phyloP scores from a whole-genome alignment of 1,140 invertebrate species.

The Amphibalanus amphitrite region DNA sequence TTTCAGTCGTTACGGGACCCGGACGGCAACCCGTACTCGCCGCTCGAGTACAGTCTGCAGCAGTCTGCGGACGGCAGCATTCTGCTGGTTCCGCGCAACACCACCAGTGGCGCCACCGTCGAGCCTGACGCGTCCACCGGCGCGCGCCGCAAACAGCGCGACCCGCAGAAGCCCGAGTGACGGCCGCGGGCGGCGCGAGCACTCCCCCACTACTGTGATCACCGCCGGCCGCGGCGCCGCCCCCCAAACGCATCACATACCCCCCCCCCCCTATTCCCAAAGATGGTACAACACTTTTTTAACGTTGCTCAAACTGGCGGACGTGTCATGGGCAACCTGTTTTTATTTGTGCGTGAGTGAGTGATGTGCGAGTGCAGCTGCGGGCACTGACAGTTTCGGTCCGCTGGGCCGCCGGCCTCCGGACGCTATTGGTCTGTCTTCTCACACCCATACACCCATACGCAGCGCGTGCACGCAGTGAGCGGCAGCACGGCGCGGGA shows the following conservation, averaged over 20 bases:
- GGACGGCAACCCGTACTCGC: slow-evolving; percentile 69
- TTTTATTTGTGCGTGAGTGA: not conserved
- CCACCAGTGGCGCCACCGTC: not conserved
- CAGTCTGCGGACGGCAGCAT: slow-evolving; percentile 76
- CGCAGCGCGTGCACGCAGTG: too few species aligned
- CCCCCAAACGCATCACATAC: not conserved
- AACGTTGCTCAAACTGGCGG: not conserved
- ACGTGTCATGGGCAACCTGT: not conserved
- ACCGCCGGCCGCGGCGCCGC: slow-evolving; percentile 44
- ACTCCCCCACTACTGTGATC: slow-evolving; percentile 21
- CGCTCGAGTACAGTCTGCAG: slow-evolving; percentile 66
- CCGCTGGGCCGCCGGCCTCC: not conserved
- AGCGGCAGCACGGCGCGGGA: too few species aligned
- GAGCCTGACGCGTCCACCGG: not conserved
- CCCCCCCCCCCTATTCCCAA: slow-evolving; percentile 27
- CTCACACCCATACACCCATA: slow-evolving; percentile 10
- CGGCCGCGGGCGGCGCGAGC: too few species aligned
- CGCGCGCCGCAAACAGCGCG: not conserved
- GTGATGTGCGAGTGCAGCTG: slow-evolving; percentile 43
- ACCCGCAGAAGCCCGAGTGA: not conserved
- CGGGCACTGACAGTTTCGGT: too few species aligned
- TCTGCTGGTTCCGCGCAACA: slow-evolving; percentile 51
- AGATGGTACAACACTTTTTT: slow-evolving; percentile 2
- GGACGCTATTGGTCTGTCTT: not conserved
- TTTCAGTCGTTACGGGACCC: slow-evolving; percentile 70